phyloP scores from a whole-genome alignment of 2,888 invertebrate species.

The Terebella lapidaria region DNA sequence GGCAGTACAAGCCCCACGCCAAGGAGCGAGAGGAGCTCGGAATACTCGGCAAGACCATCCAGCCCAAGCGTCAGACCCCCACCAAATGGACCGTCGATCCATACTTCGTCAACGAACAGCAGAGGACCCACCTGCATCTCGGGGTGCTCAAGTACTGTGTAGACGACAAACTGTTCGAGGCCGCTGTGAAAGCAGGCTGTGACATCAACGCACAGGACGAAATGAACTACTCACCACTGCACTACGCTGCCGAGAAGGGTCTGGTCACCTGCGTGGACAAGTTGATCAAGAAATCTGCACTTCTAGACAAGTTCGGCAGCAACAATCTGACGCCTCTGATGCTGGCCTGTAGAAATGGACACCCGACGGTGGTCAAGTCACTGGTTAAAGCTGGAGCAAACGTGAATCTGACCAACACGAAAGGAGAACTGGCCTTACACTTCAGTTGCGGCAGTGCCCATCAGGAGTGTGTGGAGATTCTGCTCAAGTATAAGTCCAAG shows the following conservation, averaged over 20 bases:
- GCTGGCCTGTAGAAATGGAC: constrained; percentile 7
- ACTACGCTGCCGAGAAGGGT: constrained; percentile 5
- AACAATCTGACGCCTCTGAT: constrained; percentile 10
- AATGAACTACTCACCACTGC: constrained; percentile 1
- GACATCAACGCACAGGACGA: constrained; percentile 9
- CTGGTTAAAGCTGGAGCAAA: constrained; percentile 12
- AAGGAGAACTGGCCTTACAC: constrained; percentile 10
- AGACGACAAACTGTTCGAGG: neutral
- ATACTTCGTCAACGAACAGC: constrained; percentile 1
- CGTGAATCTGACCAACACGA: constrained; percentile 9
- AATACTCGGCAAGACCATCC: no score
- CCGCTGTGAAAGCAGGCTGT: constrained; percentile 8
- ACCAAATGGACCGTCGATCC: no score
- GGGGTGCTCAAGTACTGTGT: constrained; percentile 2
- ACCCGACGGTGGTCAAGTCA: neutral
- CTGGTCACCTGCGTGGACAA: neutral
- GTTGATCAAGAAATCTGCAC: neutral
- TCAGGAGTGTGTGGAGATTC: constrained; percentile 1
- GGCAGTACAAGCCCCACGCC: no score
- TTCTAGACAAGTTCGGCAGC: constrained; percentile 2
- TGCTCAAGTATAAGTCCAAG: constrained; percentile 7
- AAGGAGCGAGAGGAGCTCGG: no score
- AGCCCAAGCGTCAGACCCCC: no score
- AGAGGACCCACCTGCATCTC: constrained; percentile 12
- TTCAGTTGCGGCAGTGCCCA: constrained; percentile 5